Percentiles rank a stretch among this genome's conserved stretches.
Evolutionary conservation across 1,140 invertebrate species (phyloP).

Genomic region (Fopius arisanus): DNA sequence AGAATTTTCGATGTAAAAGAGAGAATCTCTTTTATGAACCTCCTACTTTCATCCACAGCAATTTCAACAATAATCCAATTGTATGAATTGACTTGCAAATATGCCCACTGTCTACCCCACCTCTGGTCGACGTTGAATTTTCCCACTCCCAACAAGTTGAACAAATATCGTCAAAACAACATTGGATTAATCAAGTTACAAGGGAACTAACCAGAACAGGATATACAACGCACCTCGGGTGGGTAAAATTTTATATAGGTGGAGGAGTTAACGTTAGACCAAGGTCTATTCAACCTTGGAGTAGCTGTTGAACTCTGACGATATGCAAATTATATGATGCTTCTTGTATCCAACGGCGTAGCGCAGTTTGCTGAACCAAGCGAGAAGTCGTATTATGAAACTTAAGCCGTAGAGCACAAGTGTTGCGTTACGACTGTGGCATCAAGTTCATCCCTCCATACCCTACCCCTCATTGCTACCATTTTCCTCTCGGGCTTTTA

Average conservation of each 20-base stretch:
- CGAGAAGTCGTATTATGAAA: constrained; percentile 54
- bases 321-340: constrained; percentile 55
- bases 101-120: background rate
- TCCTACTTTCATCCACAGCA: background rate
- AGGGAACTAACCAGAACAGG: background rate
- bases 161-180: background rate
- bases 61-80: background rate
- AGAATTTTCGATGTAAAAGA: background rate
- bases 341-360: constrained; percentile 46
- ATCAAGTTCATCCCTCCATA: constrained; percentile 20
- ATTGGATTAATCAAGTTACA: constrained; percentile 10
- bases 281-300: constrained; percentile 17
- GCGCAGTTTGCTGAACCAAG: constrained; percentile 41
- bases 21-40: background rate
- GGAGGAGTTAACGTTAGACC: background rate
- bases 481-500: constrained; percentile 3
- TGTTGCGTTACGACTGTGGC: constrained; percentile 52
- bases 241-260: background rate
- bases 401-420: constrained; percentile 57
- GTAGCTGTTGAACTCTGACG: constrained; percentile 30
- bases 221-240: background rate
- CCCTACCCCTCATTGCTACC: no score
- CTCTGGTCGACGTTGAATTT: background rate
- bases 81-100: background rate
- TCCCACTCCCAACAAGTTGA: background rate